Conservation (phyloP, 2,113 vertebrate genomes). For the Tringa solitaria region DNA sequence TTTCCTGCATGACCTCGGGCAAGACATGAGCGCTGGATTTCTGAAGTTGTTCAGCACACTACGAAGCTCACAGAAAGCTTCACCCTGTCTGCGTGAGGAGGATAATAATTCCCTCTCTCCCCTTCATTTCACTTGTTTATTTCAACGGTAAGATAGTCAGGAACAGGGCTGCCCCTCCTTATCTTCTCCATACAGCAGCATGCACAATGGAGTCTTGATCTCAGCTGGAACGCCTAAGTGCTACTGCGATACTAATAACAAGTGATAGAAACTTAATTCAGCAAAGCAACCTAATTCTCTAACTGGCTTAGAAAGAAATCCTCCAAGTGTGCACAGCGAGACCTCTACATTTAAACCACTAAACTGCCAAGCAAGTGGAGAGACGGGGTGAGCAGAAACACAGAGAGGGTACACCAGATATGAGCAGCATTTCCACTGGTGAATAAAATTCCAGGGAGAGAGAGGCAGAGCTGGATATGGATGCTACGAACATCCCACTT, state of each 20-base stretch:
- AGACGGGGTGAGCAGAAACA: not conserved
- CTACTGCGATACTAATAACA: not conserved
- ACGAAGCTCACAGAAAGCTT: not conserved
- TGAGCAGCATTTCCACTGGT: not conserved
- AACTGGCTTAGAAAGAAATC: not conserved
- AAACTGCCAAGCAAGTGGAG: not conserved
- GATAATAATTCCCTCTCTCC: conserved; percentile 2
- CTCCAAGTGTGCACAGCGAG: not conserved
- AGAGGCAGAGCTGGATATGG: not conserved
- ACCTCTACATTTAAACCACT: not conserved
- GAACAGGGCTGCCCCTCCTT: not conserved
- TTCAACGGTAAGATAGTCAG: conserved; percentile 2
- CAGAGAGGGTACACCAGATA: not conserved
- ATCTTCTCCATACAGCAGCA: conserved; percentile 14
- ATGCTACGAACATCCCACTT: not conserved
- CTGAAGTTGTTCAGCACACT: not conserved
- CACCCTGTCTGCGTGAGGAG: not conserved
- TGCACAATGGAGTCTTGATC: not conserved
- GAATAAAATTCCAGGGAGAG: not conserved
- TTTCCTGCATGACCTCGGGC: not conserved
- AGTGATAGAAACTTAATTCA: not conserved
- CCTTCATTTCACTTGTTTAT: conserved; percentile 44
- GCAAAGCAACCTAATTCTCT: not conserved
- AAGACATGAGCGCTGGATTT: not conserved
- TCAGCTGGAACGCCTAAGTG: not conserved